Conservation (phyloP, 2,797 vertebrate genomes). For the Eremophila alpestris region DNA sequence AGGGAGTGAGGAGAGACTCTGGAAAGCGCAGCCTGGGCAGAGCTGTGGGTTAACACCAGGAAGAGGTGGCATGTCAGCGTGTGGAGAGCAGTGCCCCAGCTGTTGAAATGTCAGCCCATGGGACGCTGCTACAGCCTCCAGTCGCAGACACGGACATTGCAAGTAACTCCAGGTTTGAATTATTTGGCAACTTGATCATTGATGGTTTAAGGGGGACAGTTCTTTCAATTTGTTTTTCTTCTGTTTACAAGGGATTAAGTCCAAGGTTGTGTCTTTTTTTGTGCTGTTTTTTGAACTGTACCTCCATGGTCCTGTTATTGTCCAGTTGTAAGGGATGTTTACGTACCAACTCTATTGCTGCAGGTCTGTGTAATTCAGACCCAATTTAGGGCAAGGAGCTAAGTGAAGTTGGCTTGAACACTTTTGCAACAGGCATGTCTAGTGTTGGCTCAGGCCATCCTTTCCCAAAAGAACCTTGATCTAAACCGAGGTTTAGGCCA, state of each 20-base stretch:
- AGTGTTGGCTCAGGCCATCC: slow-evolving; percentile 51
- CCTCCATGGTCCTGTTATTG: slow-evolving; percentile 59
- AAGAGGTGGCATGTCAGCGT: neutral
- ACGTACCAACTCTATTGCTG: slow-evolving; percentile 69
- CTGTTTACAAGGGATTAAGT: slow-evolving; percentile 57
- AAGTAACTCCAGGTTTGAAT: slow-evolving; percentile 55
- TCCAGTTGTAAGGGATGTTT: slow-evolving; percentile 71
- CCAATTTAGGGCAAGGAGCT: slow-evolving; percentile 50
- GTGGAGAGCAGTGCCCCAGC: slow-evolving; percentile 11
- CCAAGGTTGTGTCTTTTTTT: slow-evolving; percentile 55
- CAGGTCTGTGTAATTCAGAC: slow-evolving; percentile 66
- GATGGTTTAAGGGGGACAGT: slow-evolving; percentile 57
- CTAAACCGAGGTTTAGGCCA: slow-evolving; percentile 45
- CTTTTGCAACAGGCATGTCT: slow-evolving; percentile 56
- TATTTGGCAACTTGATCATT: slow-evolving; percentile 46
- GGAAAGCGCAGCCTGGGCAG: slow-evolving; percentile 69
- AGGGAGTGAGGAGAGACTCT: slow-evolving; percentile 58
- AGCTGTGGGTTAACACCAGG: slow-evolving; percentile 49
- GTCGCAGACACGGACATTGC: slow-evolving; percentile 1
- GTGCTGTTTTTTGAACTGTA: slow-evolving; percentile 66
- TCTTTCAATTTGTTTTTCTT: slow-evolving; percentile 56
- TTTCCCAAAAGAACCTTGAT: slow-evolving; percentile 59
- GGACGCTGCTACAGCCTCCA: slow-evolving; percentile 34
- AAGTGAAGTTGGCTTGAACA: slow-evolving; percentile 62
- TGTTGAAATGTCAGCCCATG: neutral